These are phyloP conservation scores for Drosophila bocqueti DNA, from an alignment of 1,140 invertebrate species.

Conservation along the genomic window DNA sequence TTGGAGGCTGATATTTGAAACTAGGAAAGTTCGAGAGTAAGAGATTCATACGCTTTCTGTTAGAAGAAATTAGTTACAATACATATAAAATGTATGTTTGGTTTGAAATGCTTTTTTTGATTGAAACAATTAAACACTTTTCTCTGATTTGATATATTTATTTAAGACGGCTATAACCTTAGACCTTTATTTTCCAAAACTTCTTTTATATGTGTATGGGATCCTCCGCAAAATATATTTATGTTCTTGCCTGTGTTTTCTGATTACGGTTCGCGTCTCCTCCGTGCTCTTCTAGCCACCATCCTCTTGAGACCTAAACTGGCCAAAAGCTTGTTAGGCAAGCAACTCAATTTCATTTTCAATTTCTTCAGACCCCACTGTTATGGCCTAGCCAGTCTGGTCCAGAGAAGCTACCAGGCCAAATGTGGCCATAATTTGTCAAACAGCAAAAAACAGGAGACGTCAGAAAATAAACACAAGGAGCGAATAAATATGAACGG, in stretches of 20 bases:
- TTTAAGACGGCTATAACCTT: neutral
- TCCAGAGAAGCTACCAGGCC: slow-evolving; percentile 45
- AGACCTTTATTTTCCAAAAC: neutral
- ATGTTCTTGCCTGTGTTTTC: slow-evolving; percentile 3
- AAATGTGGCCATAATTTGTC: slow-evolving; percentile 77
- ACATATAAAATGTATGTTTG: neutral
- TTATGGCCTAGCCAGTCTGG: slow-evolving; percentile 8
- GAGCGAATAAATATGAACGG: slow-evolving; percentile 44
- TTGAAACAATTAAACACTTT: neutral
- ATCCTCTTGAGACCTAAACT: slow-evolving; percentile 40
- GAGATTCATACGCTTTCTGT: neutral
- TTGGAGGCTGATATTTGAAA: neutral
- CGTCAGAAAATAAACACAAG: slow-evolving; percentile 28
- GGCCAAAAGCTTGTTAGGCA: slow-evolving; percentile 70
- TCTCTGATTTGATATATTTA: neutral
- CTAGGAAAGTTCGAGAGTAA: too few relatives aligned
- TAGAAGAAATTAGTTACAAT: neutral
- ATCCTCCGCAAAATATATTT: neutral
- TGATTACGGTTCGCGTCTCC: neutral
- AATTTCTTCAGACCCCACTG: slow-evolving; percentile 62
- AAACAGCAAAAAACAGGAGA: slow-evolving; percentile 52
- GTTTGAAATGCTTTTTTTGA: neutral
- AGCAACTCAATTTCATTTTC: slow-evolving; percentile 78
- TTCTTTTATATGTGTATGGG: neutral
- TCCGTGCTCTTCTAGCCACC: slow-evolving; percentile 3